These are phyloP conservation scores for Trissoscelio sp. DNA, from an alignment of 2,888 invertebrate genomes.

Conservation along the genomic window DNA sequence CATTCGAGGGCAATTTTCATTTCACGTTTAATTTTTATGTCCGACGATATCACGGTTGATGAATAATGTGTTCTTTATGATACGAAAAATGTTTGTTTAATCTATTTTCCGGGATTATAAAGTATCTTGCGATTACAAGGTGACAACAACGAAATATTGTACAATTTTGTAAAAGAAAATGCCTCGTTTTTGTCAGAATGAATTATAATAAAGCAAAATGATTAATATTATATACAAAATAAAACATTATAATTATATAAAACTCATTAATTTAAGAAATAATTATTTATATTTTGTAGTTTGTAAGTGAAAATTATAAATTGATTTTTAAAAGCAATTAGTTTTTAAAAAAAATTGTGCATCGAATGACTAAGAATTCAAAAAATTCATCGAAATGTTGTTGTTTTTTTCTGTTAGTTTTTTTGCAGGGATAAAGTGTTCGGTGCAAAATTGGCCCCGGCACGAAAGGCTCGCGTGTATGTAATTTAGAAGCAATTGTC, in stretches of 20 bases:
- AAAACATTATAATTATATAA: too few relatives aligned
- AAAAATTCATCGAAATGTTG: too few relatives aligned
- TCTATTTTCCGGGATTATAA: not conserved
- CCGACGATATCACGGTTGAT: not conserved
- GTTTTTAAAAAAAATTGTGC: too few relatives aligned
- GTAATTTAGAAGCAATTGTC: constrained; percentile 61
- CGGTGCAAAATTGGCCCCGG: constrained; percentile 25
- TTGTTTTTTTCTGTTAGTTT: not conserved
- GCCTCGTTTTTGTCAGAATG: not conserved
- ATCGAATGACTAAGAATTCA: too few relatives aligned
- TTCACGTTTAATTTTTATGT: not conserved
- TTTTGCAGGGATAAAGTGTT: not conserved
- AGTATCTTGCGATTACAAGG: not conserved
- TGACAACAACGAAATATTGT: not conserved
- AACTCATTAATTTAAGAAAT: not conserved
- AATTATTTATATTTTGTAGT: too few relatives aligned
- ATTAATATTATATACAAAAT: too few relatives aligned
- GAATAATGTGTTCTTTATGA: not conserved
- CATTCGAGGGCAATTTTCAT: not conserved
- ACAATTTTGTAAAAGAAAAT: not conserved
- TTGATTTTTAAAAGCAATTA: too few relatives aligned
- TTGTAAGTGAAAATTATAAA: too few relatives aligned
- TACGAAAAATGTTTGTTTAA: not conserved
- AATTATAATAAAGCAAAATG: not conserved
- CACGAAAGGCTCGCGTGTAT: constrained; percentile 56